phyloP scores from a whole-genome alignment of 2,113 vertebrate species.

The Tylochromis polylepis region DNA sequence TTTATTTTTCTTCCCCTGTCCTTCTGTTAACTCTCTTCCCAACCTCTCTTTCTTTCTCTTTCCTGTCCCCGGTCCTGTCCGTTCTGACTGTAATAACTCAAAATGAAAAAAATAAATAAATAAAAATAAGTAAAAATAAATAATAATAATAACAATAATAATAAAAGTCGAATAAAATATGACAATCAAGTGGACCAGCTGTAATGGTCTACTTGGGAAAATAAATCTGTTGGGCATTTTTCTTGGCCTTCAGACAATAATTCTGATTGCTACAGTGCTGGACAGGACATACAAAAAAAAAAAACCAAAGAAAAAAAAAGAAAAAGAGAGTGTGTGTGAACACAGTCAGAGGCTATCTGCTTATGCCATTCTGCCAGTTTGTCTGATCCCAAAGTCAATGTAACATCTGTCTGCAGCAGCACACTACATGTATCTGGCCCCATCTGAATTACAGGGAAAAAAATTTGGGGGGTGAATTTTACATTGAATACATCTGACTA shows the following conservation, averaged over 20 bases:
- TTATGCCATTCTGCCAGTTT: slow-evolving; percentile 69
- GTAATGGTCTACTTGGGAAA: too few relatives aligned
- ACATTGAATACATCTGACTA: not conserved
- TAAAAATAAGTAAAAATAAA: too few relatives aligned
- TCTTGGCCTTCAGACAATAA: not conserved
- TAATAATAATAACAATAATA: too few relatives aligned
- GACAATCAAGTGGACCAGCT: too few relatives aligned
- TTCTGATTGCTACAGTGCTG: not conserved
- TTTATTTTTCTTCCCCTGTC: too few relatives aligned
- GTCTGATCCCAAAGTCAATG: slow-evolving; percentile 60
- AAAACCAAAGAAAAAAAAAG: not conserved
- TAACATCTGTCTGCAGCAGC: slow-evolving; percentile 17
- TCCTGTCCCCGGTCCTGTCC: too few relatives aligned
- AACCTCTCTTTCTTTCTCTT: too few relatives aligned
- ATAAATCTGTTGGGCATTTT: not conserved
- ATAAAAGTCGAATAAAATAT: too few relatives aligned
- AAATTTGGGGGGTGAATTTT: too few relatives aligned
- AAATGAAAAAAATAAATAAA: too few relatives aligned
- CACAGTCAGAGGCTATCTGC: slow-evolving; percentile 68
- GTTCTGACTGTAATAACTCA: too few relatives aligned
- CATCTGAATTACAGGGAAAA: not conserved
- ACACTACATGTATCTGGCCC: not conserved
- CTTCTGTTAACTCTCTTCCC: too few relatives aligned
- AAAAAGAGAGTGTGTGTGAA: not conserved
- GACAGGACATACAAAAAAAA: not conserved